These are phyloP conservation scores for Rhineura floridana DNA, from an alignment of 2,113 vertebrate species.

Conservation along the genomic window DNA sequence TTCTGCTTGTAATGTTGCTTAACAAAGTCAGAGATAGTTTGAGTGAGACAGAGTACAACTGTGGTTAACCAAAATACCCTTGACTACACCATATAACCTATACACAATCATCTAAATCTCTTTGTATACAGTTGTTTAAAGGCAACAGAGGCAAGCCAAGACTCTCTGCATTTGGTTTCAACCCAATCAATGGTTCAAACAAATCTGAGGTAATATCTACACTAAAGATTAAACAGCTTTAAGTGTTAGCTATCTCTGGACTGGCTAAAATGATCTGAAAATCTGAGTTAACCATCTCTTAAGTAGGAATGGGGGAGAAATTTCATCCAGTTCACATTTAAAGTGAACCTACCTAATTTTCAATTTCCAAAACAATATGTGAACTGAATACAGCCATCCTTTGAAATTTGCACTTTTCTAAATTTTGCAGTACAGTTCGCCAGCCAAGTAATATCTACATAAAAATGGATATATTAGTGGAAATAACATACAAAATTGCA, in stretches of 20 bases:
- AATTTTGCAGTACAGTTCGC: too few relatives aligned
- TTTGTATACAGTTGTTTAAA: constrained; percentile 1
- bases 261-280: neutral
- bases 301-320: too few relatives aligned
- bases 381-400: too few relatives aligned
- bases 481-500: too few relatives aligned
- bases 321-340: too few relatives aligned
- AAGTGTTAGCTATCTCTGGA: neutral
- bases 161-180: neutral
- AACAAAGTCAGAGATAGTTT: constrained; percentile 66
- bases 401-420: too few relatives aligned
- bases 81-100: neutral
- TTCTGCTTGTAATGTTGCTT: constrained; percentile 65
- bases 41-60: constrained; percentile 39
- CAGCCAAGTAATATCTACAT: too few relatives aligned
- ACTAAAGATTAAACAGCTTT: too few relatives aligned
- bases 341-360: too few relatives aligned
- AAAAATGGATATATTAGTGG: too few relatives aligned
- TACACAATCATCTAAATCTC: constrained; percentile 7
- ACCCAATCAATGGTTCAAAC: neutral
- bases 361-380: too few relatives aligned
- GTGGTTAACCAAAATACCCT: neutral
- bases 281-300: neutral
- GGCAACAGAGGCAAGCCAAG: neutral
- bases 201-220: neutral